Evolutionary conservation across 2,797 vertebrate species (phyloP).

Genomic region (Urophycis tenuis): DNA sequence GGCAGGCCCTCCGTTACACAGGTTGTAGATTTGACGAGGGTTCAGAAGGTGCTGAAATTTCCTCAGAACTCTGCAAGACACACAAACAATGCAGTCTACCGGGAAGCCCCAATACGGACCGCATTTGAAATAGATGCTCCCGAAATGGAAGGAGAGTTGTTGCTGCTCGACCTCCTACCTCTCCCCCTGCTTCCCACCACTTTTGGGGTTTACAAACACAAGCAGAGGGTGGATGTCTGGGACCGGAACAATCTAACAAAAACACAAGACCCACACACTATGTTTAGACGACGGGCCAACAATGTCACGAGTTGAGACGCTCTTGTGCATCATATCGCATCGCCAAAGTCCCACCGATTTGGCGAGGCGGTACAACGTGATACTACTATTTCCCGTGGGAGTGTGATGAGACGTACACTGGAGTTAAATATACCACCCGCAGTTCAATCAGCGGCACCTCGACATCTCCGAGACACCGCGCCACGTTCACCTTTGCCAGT

Average conservation of each 20-base stretch:
- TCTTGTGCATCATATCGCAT: neutral
- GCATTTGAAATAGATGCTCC: neutral
- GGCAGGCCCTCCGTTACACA: conserved; percentile 77
- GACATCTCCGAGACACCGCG: neutral
- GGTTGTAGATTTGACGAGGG: conserved; percentile 88
- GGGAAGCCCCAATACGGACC: neutral
- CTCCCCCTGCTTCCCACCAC: conserved; percentile 90
- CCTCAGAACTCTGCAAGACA: conserved; percentile 75
- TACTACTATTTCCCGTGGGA: neutral
- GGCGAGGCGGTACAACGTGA: neutral
- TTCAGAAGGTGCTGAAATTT: conserved; percentile 90
- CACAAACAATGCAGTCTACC: conserved; percentile 12
- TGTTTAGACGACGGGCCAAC: neutral
- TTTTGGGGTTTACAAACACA: conserved; percentile 92
- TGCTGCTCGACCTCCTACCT: conserved; percentile 64
- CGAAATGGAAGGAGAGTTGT: neutral
- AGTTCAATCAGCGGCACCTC: neutral
- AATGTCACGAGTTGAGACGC: neutral
- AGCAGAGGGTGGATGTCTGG: conserved; percentile 80
- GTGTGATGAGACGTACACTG: neutral
- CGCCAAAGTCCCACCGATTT: neutral
- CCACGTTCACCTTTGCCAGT: neutral
- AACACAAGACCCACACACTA: neutral
- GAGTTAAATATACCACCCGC: neutral
- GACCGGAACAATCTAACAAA: conserved; percentile 73